A percentile compares a stretch with the other conserved stretches of the same genome.
phyloP scores from a whole-genome alignment of 2,888 invertebrate genomes.

The Tenthredo mesomela region DNA sequence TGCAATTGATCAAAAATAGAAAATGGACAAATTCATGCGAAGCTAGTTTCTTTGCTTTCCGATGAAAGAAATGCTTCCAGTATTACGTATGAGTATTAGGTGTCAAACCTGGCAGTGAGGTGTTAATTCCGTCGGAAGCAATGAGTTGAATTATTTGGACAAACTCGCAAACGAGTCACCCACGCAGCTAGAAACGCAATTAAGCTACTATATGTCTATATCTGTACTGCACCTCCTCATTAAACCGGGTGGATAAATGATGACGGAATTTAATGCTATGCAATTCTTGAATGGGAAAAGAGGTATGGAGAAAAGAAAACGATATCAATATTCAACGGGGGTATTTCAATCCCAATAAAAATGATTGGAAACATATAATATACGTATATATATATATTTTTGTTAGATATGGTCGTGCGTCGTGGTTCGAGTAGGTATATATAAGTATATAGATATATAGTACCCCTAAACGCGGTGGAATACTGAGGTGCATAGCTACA shows the following conservation, averaged over 20 bases:
- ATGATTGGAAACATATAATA: conserved; percentile 58
- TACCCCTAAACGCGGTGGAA: not conserved
- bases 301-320: not conserved
- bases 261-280: not conserved
- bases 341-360: conserved; percentile 42
- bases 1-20: not conserved
- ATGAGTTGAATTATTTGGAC: conserved; percentile 58
- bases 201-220: not conserved
- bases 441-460: not conserved
- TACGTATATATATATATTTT: not conserved
- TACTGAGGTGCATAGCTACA: conserved; percentile 20
- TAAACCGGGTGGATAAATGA: not conserved
- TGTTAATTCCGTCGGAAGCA: conserved; percentile 68
- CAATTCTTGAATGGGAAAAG: no score
- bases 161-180: conserved; percentile 39
- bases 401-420: not conserved
- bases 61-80: conserved; percentile 41
- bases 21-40: not conserved
- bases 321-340: conserved; percentile 42
- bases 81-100: conserved; percentile 55
- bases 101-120: conserved; percentile 69
- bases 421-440: no score
- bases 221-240: not conserved
- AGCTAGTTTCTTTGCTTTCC: conserved; percentile 15
- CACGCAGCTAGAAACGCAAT: conserved; percentile 21